Evolutionary conservation across 2,113 vertebrate species (phyloP), one percentile per base, ranked within the genome.

Genomic region (Phalacrocorax pelagicus): DNA sequence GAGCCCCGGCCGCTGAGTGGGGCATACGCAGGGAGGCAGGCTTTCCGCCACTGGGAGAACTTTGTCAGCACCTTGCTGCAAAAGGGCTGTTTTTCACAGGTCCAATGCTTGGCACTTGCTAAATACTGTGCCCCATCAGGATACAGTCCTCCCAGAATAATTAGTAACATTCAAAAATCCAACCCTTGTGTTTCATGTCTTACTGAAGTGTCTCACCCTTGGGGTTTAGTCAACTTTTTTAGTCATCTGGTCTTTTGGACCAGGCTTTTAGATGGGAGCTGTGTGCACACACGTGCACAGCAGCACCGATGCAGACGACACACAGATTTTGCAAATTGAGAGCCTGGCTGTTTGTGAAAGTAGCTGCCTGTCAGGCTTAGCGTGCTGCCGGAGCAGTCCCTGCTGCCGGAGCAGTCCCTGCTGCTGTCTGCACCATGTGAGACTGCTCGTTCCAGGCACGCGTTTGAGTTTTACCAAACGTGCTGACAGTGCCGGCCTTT

Each of bases 21-120:
- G 49, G 30, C 1, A 0, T 0, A 1, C 0, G 1, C 34, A 17
- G 59, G 44, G 34, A 46, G 36, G 49, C 58, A 27, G 67, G 55
- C 70, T 27, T 34, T 20, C 34, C 71, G 44, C 12, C 1, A 3
- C 36, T 57, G n/a, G 18, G n/a, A 23, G 34, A 29, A 21, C 19
- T 23, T 46, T 8, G 2, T 21, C 1, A 2, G 34, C 27, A 10
- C 30, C 11, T 3, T 1, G 0, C 34, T 57, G 59, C 49, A 38
- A 3, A 6, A 15, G 40, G 46, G 44, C 29, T 66, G 51, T 36
- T 73, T 61, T 62, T 14, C 46, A 38, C 36, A 30, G 32, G 36
- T 30, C 15, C 26, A 5, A 0, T 23, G 51, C 65, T 19, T 19
- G 26, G 11, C 2, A 8, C 38, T 40, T 65, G 55, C 67, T 34